Base-by-base conservation (phyloP, 1,140 invertebrate genomes). In the Scaptomyza pallida region DNA sequence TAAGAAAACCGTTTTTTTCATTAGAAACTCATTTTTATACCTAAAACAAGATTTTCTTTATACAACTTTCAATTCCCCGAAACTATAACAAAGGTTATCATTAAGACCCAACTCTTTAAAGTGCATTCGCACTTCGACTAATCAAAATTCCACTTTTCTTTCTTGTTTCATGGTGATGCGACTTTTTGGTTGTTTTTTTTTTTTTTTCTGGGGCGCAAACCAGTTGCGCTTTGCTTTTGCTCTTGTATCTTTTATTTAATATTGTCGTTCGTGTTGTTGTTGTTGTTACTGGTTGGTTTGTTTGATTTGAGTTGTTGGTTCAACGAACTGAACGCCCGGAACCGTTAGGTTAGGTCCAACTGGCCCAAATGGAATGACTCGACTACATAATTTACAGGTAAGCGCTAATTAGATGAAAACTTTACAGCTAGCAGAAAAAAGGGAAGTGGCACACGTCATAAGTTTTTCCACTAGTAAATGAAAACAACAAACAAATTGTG, bases 331-430 rank as follows among this genome's bases (percentile, higher is more conserved):
- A n/a, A 43, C 63, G 30, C 30, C 21, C 5, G 33, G 33, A 45
- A 72, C 69, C 69, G 69, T 72, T 72, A 72, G 30, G 16, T 51
- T 6, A 13, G 16, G n/a, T 15, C 21, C 23, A 57, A 26, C 44
- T 70, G 51, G 63, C 35, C 63, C 35, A 54, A n/a, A 26, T 61
- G 43, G 50, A 69, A 52, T 63, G 52, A 56, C 45, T 19, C 35
- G 41, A 30, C 30, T 54, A 9, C 8, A 43, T 43, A 88, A 88
- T 86, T 86, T 51, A 72, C 82, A 72, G 63, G 19, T 65, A 21
- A 64, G 45, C 48, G 82, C 68, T 86, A 86, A 86, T 72, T 51
- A 57, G 51, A 57, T 75, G 57, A 78, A 82, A 75, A 68, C 12
- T 54, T 50, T 47, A 43, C 61, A 56, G 10, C 19, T 17, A 9